These are phyloP conservation scores for Falcaria lacertinaria DNA, from an alignment of 2,888 invertebrate genomes.

Conservation along the genomic window DNA sequence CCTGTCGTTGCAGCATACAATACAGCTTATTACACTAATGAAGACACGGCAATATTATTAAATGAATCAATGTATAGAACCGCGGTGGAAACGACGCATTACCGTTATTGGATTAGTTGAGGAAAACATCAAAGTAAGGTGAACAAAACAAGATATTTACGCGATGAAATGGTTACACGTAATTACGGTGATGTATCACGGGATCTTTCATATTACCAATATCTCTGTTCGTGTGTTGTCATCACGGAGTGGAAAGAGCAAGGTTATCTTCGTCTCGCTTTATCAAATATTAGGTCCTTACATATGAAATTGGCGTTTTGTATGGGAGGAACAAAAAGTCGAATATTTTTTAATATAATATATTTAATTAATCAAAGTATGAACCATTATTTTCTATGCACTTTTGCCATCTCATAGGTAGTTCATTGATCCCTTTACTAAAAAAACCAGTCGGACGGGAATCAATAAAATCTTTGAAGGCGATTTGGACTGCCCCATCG, in stretches of 20 bases:
- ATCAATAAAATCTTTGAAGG: no score
- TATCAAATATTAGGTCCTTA: no score
- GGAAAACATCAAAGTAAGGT: conserved; percentile 61
- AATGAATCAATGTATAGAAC: not conserved
- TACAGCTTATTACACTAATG: not conserved
- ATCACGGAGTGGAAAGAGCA: not conserved
- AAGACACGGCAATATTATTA: not conserved
- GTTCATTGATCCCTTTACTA: no score
- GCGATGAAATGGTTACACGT: conserved; percentile 46
- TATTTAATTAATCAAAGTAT: no score
- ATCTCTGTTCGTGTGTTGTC: not conserved
- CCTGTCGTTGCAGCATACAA: not conserved
- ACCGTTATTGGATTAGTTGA: conserved; percentile 72
- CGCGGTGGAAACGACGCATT: conserved; percentile 35
- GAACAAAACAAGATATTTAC: conserved; percentile 56
- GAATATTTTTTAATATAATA: no score
- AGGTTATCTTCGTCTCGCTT: no score
- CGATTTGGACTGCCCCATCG: no score
- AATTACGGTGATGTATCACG: conserved; percentile 48
- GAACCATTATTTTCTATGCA: no score
- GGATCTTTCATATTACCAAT: conserved; percentile 16
- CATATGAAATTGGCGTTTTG: no score
- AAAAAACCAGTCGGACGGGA: no score
- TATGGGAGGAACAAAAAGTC: no score
- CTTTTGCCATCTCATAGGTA: no score